These are phyloP conservation scores for Geothlypis trichas DNA, from an alignment of 2,113 vertebrate genomes.

Conservation along the genomic window DNA sequence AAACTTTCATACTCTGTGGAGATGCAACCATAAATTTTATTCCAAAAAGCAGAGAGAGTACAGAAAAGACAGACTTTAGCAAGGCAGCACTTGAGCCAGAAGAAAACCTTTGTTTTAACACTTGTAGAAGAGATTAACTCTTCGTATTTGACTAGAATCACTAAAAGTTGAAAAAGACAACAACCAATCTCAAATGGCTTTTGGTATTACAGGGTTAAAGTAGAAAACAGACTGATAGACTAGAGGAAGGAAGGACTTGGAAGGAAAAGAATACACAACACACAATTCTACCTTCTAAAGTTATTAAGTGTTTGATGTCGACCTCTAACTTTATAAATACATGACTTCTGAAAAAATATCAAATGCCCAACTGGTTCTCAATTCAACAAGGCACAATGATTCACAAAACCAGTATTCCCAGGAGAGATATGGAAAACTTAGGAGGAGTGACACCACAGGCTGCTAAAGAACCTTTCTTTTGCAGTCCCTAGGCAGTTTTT, in stretches of 20 bases:
- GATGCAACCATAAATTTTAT: constrained; percentile 39
- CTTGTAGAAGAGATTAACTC: background rate
- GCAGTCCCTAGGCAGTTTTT: background rate
- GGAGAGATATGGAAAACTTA: background rate
- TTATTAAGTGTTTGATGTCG: background rate
- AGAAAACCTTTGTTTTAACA: background rate
- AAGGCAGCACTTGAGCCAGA: background rate
- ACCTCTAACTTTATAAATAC: background rate
- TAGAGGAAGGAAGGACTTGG: background rate
- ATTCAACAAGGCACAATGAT: background rate
- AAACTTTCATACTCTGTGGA: constrained; percentile 12
- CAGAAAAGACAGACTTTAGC: background rate
- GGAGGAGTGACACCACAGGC: background rate
- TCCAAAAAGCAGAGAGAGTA: background rate
- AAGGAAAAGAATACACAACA: background rate
- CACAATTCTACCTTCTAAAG: background rate
- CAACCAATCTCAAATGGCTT: background rate
- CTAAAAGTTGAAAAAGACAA: background rate
- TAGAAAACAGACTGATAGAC: background rate
- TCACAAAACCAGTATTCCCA: background rate
- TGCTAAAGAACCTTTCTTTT: background rate
- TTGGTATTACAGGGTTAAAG: background rate
- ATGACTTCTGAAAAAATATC: background rate
- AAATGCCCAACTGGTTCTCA: background rate
- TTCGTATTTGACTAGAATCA: background rate